Evolutionary conservation across 1,140 invertebrate species (phyloP), one percentile per base, ranked within the genome.

Genomic region (Agrypnia vestita): DNA sequence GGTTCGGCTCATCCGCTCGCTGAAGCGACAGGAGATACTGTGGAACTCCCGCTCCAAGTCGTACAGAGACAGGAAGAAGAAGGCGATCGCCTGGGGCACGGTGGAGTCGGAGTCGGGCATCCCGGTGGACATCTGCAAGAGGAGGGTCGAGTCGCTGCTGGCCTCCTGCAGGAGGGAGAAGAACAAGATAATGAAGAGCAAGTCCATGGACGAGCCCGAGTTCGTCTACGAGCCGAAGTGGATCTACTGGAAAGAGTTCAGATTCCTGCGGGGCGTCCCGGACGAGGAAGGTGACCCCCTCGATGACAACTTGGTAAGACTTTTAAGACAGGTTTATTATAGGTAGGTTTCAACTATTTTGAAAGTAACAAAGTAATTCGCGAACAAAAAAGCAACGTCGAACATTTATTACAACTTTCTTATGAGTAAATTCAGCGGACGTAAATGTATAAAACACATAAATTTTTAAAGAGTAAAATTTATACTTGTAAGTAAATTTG

Each of bases 221-320:
- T 61, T 74, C 19, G 76, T 80, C 6, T 80, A 80, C 59, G 71
- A 61, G 19, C 82, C 82, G 9, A 83, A 80, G 46, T 83, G 82
- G 82, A 49, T 78, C n/a, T 83, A 74, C 43, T 83, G 82, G 82
- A 83, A 76, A 25, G 82, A 83, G 35, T 76, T 83, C 51, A 79
- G 53, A 25, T 83, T 83, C 15, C 19, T 83, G 13, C 55, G 79
- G 10, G 79, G 72, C 3, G 15, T 76, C 4, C 62, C 79, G 1
- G 79, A 80, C 8, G 69, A 62, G 13, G 73, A 80, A 4, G 69
- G 51, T 1, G 67, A 78, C 12, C 13, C 61, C 4, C 53, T 59
- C 12, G 77, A 73, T 17, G 17, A 47, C n/a, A 67, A 53, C 46
- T 13, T 73, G 69, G 78, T 74, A 47, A 71, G 67, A 13, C 8